These are phyloP conservation scores for Bradypus variegatus DNA, from an alignment of 2,797 vertebrate genomes.

Conservation along the genomic window DNA sequence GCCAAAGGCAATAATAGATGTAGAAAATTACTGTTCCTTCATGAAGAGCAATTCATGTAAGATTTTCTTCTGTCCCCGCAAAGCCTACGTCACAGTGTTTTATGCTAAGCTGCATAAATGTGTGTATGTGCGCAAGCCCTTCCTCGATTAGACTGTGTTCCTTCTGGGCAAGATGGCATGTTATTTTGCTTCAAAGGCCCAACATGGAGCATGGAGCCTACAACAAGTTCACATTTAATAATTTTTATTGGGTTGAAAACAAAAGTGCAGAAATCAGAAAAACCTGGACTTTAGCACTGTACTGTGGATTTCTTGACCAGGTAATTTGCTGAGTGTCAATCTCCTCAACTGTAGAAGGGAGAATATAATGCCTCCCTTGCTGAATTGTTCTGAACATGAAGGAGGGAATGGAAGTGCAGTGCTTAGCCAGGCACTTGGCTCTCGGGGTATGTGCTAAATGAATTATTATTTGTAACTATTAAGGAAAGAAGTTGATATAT, in stretches of 20 bases:
- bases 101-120: not conserved
- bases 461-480: not conserved
- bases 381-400: not conserved
- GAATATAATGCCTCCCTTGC: not conserved
- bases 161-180: not conserved
- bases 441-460: not conserved
- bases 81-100: not conserved
- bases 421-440: not conserved
- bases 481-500: not conserved
- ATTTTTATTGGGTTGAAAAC: not conserved
- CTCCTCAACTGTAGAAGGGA: not conserved
- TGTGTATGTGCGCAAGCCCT: not conserved
- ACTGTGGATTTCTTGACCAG: not conserved
- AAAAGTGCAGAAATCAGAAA: not conserved
- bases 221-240: not conserved
- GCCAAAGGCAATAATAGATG: not conserved
- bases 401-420: not conserved
- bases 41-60: not conserved
- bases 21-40: not conserved
- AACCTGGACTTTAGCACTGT: not conserved
- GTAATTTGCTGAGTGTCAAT: not conserved
- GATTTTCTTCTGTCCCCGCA: not conserved
- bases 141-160: not conserved
- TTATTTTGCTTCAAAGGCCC: not conserved
- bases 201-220: too few species aligned